Evolutionary conservation across 1,140 invertebrate genomes (phyloP).

Genomic region (Augochlora pura): DNA sequence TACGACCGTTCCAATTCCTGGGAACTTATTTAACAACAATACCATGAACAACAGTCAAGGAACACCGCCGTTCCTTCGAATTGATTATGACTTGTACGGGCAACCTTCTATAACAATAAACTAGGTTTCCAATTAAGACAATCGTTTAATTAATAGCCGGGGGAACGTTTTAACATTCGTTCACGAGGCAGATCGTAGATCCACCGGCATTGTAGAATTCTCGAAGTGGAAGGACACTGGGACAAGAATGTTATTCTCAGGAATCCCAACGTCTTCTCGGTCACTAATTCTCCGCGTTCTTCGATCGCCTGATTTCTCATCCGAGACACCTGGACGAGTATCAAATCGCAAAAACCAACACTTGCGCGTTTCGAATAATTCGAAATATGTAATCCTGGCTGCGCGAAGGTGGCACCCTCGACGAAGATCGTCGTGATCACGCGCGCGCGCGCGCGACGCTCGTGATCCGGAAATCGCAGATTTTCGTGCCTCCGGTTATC

Average conservation of each 20-base stretch:
- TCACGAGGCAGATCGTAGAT: not conserved
- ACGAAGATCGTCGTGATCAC: too few species aligned
- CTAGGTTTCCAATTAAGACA: slow-evolving; percentile 2
- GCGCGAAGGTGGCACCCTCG: not conserved
- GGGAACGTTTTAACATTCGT: not conserved
- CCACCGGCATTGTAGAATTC: not conserved
- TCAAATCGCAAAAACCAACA: not conserved
- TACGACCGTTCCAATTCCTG: not conserved
- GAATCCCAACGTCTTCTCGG: not conserved
- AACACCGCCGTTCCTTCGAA: too few species aligned
- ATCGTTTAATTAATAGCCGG: not conserved
- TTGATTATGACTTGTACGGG: too few species aligned
- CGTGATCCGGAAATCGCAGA: not conserved
- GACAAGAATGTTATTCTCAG: not conserved
- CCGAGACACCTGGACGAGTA: too few species aligned
- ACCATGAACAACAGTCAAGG: too few species aligned
- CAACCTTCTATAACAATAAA: not conserved
- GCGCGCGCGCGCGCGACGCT: too few species aligned
- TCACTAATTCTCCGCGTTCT: not conserved
- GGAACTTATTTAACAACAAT: not conserved
- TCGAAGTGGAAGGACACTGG: not conserved
- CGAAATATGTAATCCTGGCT: slow-evolving; percentile 1
- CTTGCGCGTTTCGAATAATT: not conserved
- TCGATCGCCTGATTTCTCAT: not conserved
- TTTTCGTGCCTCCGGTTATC: not conserved